These are phyloP conservation scores for Rotaria macrura DNA, from an alignment of 2,888 invertebrate species.

Conservation along the genomic window DNA sequence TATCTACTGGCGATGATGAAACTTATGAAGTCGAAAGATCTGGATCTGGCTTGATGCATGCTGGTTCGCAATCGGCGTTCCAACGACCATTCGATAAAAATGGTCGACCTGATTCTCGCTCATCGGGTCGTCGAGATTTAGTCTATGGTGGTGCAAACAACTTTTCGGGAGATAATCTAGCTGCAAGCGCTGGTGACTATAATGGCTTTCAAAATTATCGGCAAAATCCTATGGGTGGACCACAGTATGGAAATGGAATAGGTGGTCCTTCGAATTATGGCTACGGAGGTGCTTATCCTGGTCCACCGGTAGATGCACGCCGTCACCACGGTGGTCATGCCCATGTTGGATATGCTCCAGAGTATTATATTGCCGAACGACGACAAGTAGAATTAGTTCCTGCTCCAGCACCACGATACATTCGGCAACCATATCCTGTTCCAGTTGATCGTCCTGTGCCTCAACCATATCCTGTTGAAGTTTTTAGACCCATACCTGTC, in stretches of 20 bases:
- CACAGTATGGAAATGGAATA: background rate
- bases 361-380: conserved; percentile 5
- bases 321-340: no score
- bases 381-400: conserved; percentile 12
- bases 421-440: background rate
- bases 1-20: background rate
- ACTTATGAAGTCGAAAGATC: background rate
- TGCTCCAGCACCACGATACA: background rate
- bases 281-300: background rate
- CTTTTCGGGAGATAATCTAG: background rate
- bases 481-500: background rate
- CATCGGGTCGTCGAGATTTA: background rate
- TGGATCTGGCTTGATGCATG: background rate
- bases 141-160: background rate
- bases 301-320: background rate
- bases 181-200: background rate
- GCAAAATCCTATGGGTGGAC: background rate
- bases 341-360: background rate
- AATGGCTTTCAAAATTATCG: background rate
- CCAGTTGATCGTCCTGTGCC: background rate
- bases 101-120: background rate
- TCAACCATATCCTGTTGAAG: conserved; percentile 14
- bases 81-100: background rate
- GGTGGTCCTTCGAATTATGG: background rate
- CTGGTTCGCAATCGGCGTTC: background rate